These are phyloP conservation scores for Montifringilla adamsi DNA, from an alignment of 2,113 vertebrate species.

Conservation along the genomic window DNA sequence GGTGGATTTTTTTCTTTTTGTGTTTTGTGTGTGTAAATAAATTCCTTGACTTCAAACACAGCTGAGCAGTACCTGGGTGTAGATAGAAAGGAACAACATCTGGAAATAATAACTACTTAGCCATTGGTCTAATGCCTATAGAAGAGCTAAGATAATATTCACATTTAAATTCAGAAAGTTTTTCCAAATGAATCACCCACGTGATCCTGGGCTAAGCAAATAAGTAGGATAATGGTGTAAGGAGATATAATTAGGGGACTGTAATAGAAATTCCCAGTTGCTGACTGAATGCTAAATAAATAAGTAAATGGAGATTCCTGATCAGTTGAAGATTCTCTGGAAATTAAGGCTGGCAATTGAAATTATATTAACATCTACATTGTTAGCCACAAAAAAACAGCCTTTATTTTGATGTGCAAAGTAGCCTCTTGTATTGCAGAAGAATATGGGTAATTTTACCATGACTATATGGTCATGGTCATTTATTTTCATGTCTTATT, in stretches of 20 bases:
- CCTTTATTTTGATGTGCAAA: not conserved
- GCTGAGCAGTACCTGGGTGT: not conserved
- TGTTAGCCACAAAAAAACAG: not conserved
- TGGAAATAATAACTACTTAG: constrained; percentile 20
- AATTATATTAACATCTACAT: not conserved
- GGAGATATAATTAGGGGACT: not conserved
- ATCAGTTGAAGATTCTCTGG: not conserved
- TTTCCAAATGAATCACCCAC: not conserved
- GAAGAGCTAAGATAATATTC: not conserved
- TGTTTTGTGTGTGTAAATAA: not conserved
- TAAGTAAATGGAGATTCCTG: not conserved
- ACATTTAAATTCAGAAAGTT: not conserved
- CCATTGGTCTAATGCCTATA: not conserved
- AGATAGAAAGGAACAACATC: not conserved
- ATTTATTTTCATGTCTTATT: not conserved
- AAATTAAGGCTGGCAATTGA: not conserved
- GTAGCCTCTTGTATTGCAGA: not conserved
- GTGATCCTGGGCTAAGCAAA: not conserved
- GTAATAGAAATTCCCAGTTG: not conserved
- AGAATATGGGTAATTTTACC: not conserved
- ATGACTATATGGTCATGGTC: not conserved
- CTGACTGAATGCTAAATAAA: not conserved
- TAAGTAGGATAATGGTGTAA: not conserved
- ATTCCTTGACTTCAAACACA: constrained; percentile 29
- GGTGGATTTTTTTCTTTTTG: not conserved